Evolutionary conservation across 2,888 invertebrate species (phyloP).

Genomic region (Stenichneumon culpator): DNA sequence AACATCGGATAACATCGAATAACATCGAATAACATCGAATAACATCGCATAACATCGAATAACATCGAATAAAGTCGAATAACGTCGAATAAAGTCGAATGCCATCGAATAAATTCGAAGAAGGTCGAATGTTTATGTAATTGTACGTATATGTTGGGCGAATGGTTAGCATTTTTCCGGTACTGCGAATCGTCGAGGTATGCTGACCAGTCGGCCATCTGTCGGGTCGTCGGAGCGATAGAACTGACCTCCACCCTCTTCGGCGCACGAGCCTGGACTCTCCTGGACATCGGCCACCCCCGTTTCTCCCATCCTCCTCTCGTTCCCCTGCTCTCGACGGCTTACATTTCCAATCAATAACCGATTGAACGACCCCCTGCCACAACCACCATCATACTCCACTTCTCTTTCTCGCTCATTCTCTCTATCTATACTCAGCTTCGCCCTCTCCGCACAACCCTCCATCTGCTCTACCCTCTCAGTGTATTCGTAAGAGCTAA

Average conservation of each 20-base stretch:
- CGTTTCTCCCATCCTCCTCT: conserved; percentile 66
- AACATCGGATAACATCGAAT: too few relatives aligned
- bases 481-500: conserved; percentile 77
- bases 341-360: conserved; percentile 84
- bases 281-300: conserved; percentile 65
- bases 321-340: conserved; percentile 71
- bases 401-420: conserved; percentile 53
- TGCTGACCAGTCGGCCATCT: conserved; percentile 83
- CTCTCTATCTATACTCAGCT: conserved; percentile 50
- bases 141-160: not conserved
- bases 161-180: conserved; percentile 67
- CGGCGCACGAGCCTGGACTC: conserved; percentile 57
- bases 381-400: conserved; percentile 70
- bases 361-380: conserved; percentile 82
- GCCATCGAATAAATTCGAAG: not conserved
- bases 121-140: not conserved
- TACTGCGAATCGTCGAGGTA: conserved; percentile 70
- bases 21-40: too few relatives aligned
- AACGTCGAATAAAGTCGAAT: not conserved
- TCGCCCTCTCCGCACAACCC: conserved; percentile 53
- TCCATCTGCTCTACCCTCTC: conserved; percentile 67
- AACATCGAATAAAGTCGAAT: not conserved
- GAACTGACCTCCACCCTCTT: conserved; percentile 74
- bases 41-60: not conserved
- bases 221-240: conserved; percentile 78